Evolutionary conservation across 1,140 invertebrate species (phyloP).

Genomic region (Drosophila busckii): DNA sequence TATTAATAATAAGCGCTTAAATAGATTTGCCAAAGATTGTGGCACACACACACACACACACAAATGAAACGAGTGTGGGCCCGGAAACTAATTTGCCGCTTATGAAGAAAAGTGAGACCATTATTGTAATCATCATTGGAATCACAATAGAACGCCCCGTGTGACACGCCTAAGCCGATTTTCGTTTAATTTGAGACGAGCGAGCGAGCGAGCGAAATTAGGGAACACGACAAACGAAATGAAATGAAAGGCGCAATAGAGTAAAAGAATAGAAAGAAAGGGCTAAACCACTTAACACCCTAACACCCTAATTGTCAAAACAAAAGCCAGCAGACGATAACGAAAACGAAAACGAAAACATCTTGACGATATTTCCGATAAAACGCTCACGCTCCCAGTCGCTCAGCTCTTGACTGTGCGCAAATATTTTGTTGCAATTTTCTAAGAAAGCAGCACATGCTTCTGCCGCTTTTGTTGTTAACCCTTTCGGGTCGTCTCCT

Average conservation of each 20-base stretch:
- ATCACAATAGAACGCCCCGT: conserved; percentile 66
- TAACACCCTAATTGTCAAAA: conserved; percentile 78
- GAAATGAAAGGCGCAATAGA: background rate
- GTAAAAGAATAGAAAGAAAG: conserved; percentile 31
- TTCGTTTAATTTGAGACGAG: conserved; percentile 69
- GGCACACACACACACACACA: background rate
- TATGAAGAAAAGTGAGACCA: conserved; percentile 36
- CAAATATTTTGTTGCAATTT: conserved; percentile 41
- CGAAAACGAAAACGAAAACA: conserved; percentile 4
- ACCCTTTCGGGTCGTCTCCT: too few relatives aligned
- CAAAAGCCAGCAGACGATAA: conserved; percentile 54
- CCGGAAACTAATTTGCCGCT: conserved; percentile 42
- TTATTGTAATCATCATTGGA: conserved; percentile 7
- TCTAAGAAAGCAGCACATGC: conserved; percentile 17
- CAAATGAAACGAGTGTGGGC: background rate
- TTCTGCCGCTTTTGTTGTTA: conserved; percentile 36
- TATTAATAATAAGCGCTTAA: too few relatives aligned
- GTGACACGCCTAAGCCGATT: conserved; percentile 66
- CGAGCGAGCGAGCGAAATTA: too few relatives aligned
- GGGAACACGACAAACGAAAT: background rate
- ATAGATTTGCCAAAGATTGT: background rate
- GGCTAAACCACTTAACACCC: conserved; percentile 77
- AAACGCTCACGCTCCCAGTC: background rate
- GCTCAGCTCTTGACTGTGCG: background rate
- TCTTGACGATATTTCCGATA: conserved; percentile 11